Evolutionary conservation across 1,140 invertebrate genomes (phyloP), one percentile per base, ranked within the genome.

Genomic region (Orchestia grillus): DNA sequence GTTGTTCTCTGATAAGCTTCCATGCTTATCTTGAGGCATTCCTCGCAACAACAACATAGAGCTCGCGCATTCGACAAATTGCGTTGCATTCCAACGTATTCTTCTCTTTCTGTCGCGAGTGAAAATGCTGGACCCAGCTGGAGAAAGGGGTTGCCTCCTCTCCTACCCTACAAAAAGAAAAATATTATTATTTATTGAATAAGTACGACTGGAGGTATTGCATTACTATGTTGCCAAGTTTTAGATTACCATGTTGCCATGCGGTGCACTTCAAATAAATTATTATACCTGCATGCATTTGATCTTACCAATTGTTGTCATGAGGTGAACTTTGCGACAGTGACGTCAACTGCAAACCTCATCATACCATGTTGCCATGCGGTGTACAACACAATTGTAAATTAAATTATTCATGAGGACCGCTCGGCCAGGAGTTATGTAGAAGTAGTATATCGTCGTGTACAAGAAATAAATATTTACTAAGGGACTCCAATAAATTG

Each of bases 11-110:
- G 92, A 94, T 94, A 94, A 94, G 41, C 43, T 44, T 44, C 92
- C 43, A 45, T 94, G 92, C 92, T 94, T 94, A 94, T 94, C 92
- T 94, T 45, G 44, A 94, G 47, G 92, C 43, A 94, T 94, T 94
- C 92, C 44, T 1, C 43, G 8, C 3, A 15, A 19, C 44, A 94
- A 94, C 88, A 42, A 91, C 92, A 94, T 90, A 90, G 88, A 23
- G 42, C 88, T 90, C 41, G 88, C 42, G 88, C 88, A 90, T 42
- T 41, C 88, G 88, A 90, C n/a, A 90, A 90, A 90, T 90, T 90
- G 36, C 88, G 43, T 44, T 42, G 88, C 88, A 90, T 90, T 90
- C 88, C 43, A 41, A 90, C 3, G 88, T 42, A 42, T 90, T 90
- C 36, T 41, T 41, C 88, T 90, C 42, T 44, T 90, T 44, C n/a